phyloP scores from a whole-genome alignment of 2,797 vertebrate species.

The Mergus octosetaceus region DNA sequence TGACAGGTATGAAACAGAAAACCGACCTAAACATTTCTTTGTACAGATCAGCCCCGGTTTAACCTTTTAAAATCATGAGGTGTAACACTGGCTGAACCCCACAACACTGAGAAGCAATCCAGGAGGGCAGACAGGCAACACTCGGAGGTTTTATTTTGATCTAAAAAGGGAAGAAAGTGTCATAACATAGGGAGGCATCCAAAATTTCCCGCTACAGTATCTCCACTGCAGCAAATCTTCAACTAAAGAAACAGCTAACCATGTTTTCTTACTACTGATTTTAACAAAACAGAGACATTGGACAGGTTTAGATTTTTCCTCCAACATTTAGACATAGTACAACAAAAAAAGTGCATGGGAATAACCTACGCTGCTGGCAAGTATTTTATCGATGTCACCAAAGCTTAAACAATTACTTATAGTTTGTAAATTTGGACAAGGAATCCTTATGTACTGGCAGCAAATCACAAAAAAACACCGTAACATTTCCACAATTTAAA shows the following conservation, averaged over 20 bases:
- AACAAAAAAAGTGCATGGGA: background rate
- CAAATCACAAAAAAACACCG: background rate
- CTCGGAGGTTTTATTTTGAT: background rate
- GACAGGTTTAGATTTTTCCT: background rate
- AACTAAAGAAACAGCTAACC: background rate
- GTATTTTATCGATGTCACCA: background rate
- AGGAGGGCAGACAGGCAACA: background rate
- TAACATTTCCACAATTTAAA: background rate
- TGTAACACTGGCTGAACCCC: background rate
- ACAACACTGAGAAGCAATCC: background rate
- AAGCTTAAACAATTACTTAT: background rate
- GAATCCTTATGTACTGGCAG: background rate
- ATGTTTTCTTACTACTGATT: background rate
- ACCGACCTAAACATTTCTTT: background rate
- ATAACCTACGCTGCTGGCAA: background rate
- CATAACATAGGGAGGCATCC: background rate
- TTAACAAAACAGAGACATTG: background rate
- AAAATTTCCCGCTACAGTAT: background rate
- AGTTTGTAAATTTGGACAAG: background rate
- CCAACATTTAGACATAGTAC: background rate
- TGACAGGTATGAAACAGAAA: accelerated
- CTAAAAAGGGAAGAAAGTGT: background rate
- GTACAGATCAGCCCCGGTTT: accelerated
- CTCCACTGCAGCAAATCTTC: background rate
- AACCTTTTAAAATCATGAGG: background rate